Evolutionary conservation across 2,797 vertebrate species (phyloP).

Genomic region (Philypnodon macrostomus): DNA sequence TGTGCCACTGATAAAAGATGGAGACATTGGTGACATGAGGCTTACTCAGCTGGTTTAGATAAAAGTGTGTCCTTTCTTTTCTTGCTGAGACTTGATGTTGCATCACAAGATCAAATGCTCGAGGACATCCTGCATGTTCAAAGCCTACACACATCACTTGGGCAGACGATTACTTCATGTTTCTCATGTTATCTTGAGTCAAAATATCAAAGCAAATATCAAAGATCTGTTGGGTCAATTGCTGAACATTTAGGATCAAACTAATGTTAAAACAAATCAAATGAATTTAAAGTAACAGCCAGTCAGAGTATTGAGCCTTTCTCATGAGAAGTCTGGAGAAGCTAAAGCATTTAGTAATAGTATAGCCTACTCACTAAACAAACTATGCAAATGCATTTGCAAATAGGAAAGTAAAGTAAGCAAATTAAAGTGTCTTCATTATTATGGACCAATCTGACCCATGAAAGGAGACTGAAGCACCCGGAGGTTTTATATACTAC

Average conservation of each 20-base stretch:
- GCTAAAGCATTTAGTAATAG: no score
- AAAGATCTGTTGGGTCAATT: background rate
- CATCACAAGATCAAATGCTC: constrained; percentile 36
- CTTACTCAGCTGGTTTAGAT: constrained; percentile 22
- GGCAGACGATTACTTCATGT: constrained; percentile 29
- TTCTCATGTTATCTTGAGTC: constrained; percentile 17
- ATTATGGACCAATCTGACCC: no score
- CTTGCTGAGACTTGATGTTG: constrained; percentile 42
- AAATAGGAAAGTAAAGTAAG: no score
- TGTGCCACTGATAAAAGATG: constrained; percentile 21
- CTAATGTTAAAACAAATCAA: no score
- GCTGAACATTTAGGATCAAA: background rate
- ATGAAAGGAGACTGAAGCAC: no score
- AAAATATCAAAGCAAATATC: background rate
- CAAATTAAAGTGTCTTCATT: no score
- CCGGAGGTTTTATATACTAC: no score
- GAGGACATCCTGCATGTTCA: background rate
- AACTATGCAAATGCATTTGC: no score
- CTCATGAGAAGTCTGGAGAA: no score
- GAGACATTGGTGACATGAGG: constrained; percentile 22
- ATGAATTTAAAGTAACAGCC: no score
- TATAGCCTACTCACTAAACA: no score
- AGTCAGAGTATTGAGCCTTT: no score
- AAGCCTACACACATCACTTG: constrained; percentile 19
- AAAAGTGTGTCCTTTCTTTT: background rate